These are phyloP conservation scores for Platichthys flesus DNA, from an alignment of 2,113 vertebrate species.

Conservation along the genomic window DNA sequence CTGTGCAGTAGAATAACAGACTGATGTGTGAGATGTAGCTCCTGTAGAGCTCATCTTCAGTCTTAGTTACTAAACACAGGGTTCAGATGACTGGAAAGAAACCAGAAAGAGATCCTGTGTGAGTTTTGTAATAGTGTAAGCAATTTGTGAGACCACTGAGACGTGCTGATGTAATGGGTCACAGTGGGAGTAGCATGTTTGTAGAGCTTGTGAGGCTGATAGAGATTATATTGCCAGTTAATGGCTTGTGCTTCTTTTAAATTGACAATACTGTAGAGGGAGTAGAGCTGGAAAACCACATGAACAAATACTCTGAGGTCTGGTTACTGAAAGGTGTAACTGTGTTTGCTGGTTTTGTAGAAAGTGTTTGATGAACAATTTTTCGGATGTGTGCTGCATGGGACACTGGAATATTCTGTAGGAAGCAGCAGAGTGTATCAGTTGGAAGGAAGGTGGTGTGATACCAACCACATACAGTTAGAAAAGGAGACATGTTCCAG, in stretches of 20 bases:
- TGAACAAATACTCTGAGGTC: background rate
- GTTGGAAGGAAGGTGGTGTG: background rate
- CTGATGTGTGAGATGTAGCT: conserved; percentile 32
- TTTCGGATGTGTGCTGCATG: conserved; percentile 1
- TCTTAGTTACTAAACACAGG: conserved; percentile 42
- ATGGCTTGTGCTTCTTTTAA: conserved; percentile 64
- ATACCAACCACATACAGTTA: background rate
- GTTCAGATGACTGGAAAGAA: conserved; percentile 1
- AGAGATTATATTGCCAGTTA: conserved; percentile 53
- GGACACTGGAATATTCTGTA: conserved; percentile 12
- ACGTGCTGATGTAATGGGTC: conserved; percentile 39
- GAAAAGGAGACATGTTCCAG: background rate
- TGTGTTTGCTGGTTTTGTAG: conserved; percentile 18
- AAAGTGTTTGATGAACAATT: background rate
- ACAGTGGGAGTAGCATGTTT: conserved; percentile 52
- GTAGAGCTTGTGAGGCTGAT: conserved; percentile 53
- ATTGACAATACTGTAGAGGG: conserved; percentile 38
- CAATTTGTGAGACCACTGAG: conserved; percentile 48
- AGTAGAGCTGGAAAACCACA: conserved; percentile 25
- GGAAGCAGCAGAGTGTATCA: conserved; percentile 25
- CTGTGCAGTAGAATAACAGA: conserved; percentile 38
- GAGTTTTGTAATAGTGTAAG: conserved; percentile 42
- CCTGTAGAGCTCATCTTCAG: conserved; percentile 48
- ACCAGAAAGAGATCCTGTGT: conserved; percentile 6
- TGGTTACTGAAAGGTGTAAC: background rate